Evolutionary conservation across 2,888 invertebrate genomes (phyloP).

Genomic region (Oxystoma pomonae): DNA sequence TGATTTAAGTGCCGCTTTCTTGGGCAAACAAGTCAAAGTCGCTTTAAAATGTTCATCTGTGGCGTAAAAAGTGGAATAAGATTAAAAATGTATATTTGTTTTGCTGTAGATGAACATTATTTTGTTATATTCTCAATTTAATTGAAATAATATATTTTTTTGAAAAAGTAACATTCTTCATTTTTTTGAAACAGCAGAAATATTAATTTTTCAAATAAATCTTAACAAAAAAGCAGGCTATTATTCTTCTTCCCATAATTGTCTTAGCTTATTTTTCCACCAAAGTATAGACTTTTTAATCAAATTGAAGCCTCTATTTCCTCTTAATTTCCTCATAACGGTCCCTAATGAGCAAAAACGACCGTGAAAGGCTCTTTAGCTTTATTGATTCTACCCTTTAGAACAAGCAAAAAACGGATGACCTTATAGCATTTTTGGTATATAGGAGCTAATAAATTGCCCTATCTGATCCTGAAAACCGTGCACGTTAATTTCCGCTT

Average conservation of each 20-base stretch:
- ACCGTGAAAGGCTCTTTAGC: background rate
- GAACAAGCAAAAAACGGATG: background rate
- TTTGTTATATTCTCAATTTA: no score
- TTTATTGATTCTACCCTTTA: background rate
- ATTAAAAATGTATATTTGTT: no score
- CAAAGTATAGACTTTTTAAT: background rate
- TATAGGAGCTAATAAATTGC: background rate
- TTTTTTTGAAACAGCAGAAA: no score
- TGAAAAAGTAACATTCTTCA: no score
- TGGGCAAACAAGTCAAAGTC: no score
- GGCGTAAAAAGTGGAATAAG: no score
- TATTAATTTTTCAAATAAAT: background rate
- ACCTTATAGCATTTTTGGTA: background rate
- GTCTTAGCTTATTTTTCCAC: no score
- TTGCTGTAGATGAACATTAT: no score
- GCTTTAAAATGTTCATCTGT: no score
- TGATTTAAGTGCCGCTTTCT: no score
- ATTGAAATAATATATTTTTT: no score
- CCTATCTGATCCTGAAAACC: background rate
- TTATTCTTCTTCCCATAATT: no score
- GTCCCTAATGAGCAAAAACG: background rate
- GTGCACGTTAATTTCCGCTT: background rate
- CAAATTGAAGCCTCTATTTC: background rate
- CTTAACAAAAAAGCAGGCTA: constrained; percentile 13
- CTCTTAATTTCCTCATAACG: background rate